Percentiles rank a stretch among this genome's conserved stretches.
Conservation (phyloP, 1,140 invertebrate genomes). For the Plutomurus gul region DNA sequence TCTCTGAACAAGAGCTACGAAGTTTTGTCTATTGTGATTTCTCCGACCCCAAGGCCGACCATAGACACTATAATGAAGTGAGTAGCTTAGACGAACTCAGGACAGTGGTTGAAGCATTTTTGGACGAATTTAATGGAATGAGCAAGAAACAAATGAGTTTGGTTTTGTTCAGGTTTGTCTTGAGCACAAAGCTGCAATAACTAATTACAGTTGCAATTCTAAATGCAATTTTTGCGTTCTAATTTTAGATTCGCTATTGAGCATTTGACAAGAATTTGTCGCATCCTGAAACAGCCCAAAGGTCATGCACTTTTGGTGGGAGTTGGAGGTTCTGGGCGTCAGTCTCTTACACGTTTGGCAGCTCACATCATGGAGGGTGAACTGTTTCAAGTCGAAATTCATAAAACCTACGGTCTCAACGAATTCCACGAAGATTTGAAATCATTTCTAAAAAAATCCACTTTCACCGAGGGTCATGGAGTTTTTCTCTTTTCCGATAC, state of each 20-base stretch:
- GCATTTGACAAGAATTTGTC: conserved; percentile 87
- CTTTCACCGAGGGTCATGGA: conserved; percentile 80
- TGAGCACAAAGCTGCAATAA: neutral
- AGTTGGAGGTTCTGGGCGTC: conserved; percentile 88
- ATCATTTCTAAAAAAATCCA: conserved; percentile 76
- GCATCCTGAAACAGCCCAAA: conserved; percentile 87
- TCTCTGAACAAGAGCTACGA: conserved; percentile 78
- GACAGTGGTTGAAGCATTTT: conserved; percentile 83
- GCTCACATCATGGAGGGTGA: conserved; percentile 94
- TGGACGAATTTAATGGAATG: conserved; percentile 93
- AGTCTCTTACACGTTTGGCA: conserved; percentile 85
- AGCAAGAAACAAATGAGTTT: conserved; percentile 97
- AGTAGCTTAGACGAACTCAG: conserved; percentile 79
- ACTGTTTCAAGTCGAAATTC: conserved; percentile 86
- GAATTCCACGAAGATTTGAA: conserved; percentile 94
- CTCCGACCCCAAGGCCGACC: conserved; percentile 88
- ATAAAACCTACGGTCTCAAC: conserved; percentile 75
- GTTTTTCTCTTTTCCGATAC: conserved; percentile 90
- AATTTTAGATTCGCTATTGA: conserved; percentile 84
- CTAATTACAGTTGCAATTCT: neutral
- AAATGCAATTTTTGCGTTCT: neutral
- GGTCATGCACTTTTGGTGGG: conserved; percentile 85
- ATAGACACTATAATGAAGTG: conserved; percentile 86
- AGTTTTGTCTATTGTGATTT: conserved; percentile 95
- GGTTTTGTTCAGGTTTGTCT: conserved; percentile 80